A percentile compares a stretch with the other conserved stretches of the same genome.
Conservation (phyloP, 2,113 vertebrate species). For the Eclectus roratus region DNA sequence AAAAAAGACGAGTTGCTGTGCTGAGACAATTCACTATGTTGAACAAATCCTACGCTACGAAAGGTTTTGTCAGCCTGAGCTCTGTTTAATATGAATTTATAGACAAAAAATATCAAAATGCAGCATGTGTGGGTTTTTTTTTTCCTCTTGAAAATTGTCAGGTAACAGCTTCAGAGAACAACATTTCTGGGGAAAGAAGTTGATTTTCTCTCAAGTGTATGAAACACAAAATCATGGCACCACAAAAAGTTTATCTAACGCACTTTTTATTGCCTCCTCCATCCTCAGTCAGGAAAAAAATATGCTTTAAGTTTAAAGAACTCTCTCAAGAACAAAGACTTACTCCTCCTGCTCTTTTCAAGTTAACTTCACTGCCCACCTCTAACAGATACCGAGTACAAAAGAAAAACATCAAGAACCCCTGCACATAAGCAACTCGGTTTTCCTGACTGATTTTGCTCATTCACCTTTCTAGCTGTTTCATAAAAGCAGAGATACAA, state of each 20-base stretch:
- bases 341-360: background rate
- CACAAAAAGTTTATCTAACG: slow-evolving; percentile 28
- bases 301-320: slow-evolving; percentile 28
- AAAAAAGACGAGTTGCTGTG: background rate
- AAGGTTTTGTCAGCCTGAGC: background rate
- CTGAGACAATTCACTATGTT: background rate
- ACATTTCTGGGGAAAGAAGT: background rate
- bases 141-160: background rate
- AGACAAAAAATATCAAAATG: background rate
- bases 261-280: slow-evolving; percentile 19
- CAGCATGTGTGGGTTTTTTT: background rate
- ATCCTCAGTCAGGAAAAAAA: slow-evolving; percentile 1
- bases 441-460: background rate
- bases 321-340: slow-evolving; percentile 39
- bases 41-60: background rate
- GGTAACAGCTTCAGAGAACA: slow-evolving; percentile 12
- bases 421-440: background rate
- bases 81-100: background rate
- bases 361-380: slow-evolving; percentile 12
- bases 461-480: background rate
- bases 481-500: background rate
- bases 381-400: background rate
- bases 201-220: slow-evolving; percentile 6
- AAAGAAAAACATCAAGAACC: slow-evolving; percentile 22
- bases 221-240: background rate